These are phyloP conservation scores for Campopleginae sp. DNA, from an alignment of 2,888 invertebrate species.

Conservation along the genomic window DNA sequence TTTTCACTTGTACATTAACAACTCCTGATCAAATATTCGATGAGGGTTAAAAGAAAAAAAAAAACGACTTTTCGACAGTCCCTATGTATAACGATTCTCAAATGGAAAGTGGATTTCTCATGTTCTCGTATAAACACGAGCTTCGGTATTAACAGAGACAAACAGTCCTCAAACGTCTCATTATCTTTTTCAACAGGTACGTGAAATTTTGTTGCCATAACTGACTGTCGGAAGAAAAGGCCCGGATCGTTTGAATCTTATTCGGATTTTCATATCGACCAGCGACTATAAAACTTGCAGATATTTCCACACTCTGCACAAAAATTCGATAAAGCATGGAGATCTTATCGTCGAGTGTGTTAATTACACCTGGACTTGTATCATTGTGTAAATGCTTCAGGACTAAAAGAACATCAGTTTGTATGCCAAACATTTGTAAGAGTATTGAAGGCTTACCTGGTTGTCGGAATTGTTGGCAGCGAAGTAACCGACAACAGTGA, in stretches of 20 bases:
- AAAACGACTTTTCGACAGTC: background rate
- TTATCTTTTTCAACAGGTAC: constrained; percentile 23
- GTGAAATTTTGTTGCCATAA: constrained; percentile 15
- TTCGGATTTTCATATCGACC: background rate
- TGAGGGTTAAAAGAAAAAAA: constrained; percentile 15
- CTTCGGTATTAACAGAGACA: constrained; percentile 21
- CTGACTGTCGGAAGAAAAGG: background rate
- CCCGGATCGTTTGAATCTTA: background rate
- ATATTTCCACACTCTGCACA: background rate
- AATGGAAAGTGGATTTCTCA: constrained; percentile 30
- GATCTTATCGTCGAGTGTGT: background rate
- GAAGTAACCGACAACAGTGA: constrained; percentile 93
- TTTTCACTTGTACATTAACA: constrained; percentile 19
- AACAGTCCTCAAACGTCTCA: constrained; percentile 24
- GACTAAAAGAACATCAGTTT: background rate
- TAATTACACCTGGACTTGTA: background rate
- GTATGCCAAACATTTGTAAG: background rate
- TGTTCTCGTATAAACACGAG: constrained; percentile 29
- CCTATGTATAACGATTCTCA: constrained; percentile 28
- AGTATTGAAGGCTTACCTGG: constrained; percentile 86
- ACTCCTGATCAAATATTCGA: constrained; percentile 20
- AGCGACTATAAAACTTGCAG: background rate
- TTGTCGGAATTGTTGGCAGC: constrained; percentile 91
- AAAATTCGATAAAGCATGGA: background rate
- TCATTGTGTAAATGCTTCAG: background rate